Base-by-base conservation (phyloP, 1,140 invertebrate genomes). In the Hermetia illucens region DNA sequence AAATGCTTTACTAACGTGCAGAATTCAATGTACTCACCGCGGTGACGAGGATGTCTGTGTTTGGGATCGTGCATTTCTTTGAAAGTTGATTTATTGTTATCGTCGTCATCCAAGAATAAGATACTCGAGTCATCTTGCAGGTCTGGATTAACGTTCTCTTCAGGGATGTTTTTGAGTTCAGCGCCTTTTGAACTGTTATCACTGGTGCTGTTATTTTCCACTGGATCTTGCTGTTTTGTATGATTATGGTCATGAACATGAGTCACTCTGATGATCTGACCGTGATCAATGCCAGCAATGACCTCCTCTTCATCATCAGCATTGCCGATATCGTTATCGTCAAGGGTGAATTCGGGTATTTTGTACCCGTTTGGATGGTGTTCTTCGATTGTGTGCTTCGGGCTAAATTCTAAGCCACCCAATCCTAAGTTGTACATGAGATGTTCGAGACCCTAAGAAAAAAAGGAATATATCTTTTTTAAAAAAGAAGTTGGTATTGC, bases 401-500 rank as follows among this genome's bases (percentile, higher is more conserved):
- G 66, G 5, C 63, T 67, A 47, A 75, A 74, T 24, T 70, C 62
- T 9, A 70, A 55, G 10, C 68, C 67, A 4, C 71, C 72, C 8
- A 75, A 51, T 1, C 72, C 72, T 9, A 75, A 46, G 38, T 62
- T 74, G 41, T 67, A 65, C 57, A 75, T 58, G 40, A 75, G 50
- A 48, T 75, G 72, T 50, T 75, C 72, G 31, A 75, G 70, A 21
- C 72, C 72, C 72, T 75, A 57, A 5, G 48, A 42, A n/a, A n/a
- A n/a, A n/a, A n/a, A n/a, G n/a, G n/a, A n/a, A n/a, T n/a, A n/a
- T n/a, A n/a, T n/a, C n/a, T n/a, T n/a, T n/a, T n/a, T n/a, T n/a
- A n/a, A n/a, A n/a, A n/a, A n/a, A n/a, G n/a, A n/a, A n/a, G n/a
- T n/a, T n/a, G n/a, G n/a, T n/a, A n/a, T n/a, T n/a, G n/a, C n/a